These are phyloP conservation scores for Rhynchotus rufescens DNA, from an alignment of 2,797 vertebrate genomes.

Conservation along the genomic window DNA sequence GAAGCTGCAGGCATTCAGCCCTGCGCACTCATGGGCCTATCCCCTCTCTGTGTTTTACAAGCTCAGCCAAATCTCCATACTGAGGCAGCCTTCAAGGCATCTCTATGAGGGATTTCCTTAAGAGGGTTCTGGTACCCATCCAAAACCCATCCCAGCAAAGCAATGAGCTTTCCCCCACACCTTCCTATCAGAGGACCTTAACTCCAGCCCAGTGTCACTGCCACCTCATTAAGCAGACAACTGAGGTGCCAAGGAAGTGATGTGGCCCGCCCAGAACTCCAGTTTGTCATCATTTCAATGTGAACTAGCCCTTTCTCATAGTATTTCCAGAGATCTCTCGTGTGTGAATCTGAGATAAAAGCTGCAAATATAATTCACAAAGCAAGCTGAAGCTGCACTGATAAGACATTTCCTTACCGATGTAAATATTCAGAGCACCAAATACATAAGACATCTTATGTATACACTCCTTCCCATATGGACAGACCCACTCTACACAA, in stretches of 20 bases:
- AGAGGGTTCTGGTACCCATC: neutral
- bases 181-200: neutral
- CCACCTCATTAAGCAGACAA: slow-evolving; percentile 19
- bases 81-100: neutral
- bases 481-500: slow-evolving; percentile 8
- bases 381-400: neutral
- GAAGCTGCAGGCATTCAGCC: neutral
- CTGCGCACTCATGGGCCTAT: neutral
- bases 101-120: neutral
- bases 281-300: neutral
- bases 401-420: neutral
- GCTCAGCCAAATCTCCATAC: neutral
- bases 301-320: neutral
- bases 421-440: slow-evolving; percentile 27
- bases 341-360: neutral
- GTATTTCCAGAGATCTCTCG: neutral
- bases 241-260: neutral
- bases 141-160: neutral
- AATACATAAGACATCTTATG: slow-evolving; percentile 20
- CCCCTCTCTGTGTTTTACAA: neutral
- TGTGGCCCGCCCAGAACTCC: neutral
- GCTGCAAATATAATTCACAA: neutral
- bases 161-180: neutral
- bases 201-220: neutral
- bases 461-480: slow-evolving; percentile 18